Conservation (phyloP, 2,888 invertebrate species). For the Tetanocera ferruginea region DNA sequence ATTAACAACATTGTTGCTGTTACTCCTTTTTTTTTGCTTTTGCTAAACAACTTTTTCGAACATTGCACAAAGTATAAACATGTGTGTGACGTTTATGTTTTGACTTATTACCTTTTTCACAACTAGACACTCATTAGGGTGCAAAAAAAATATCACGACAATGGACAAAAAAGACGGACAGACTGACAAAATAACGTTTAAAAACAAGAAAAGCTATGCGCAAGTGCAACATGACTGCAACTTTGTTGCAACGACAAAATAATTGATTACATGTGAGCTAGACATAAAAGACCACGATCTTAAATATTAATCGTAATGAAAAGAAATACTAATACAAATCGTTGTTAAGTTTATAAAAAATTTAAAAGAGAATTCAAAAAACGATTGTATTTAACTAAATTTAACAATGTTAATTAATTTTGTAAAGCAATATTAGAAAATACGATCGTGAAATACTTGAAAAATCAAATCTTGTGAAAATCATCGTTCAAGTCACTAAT, state of each 20-base stretch:
- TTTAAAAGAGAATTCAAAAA: too few species aligned
- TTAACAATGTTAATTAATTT: too few species aligned
- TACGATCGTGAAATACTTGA: too few species aligned
- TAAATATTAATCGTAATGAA: not conserved
- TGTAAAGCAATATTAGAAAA: too few species aligned
- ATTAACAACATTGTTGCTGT: constrained; percentile 14
- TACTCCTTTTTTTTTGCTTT: not conserved
- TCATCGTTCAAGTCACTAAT: too few species aligned
- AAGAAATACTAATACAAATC: too few species aligned
- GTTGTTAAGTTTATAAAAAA: not conserved
- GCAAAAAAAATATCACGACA: too few species aligned
- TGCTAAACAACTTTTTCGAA: not conserved
- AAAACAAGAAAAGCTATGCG: not conserved
- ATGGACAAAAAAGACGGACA: not conserved
- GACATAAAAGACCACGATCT: not conserved
- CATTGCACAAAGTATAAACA: not conserved
- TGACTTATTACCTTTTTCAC: not conserved
- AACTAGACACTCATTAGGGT: not conserved
- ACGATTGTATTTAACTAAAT: too few species aligned
- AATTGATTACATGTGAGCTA: not conserved
- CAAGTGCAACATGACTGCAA: not conserved
- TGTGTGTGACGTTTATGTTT: not conserved
- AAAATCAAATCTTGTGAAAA: too few species aligned
- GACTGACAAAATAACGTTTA: not conserved
- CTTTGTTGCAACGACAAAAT: not conserved